A percentile compares a stretch with the other conserved stretches of the same genome.
Evolutionary conservation across 2,888 invertebrate genomes (phyloP).

Genomic region (Liopterus haemorrhoidalis): DNA sequence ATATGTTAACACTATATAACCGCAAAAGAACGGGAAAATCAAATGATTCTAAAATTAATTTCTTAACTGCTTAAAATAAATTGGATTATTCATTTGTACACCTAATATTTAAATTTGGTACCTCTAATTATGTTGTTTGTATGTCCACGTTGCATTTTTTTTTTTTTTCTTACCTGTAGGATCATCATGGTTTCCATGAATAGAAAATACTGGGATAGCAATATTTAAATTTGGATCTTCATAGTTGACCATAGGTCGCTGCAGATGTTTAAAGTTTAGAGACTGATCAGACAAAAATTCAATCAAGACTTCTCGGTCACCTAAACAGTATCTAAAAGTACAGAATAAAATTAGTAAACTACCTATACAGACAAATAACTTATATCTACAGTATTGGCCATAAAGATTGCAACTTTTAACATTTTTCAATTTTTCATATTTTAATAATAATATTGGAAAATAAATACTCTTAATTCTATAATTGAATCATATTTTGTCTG

Average conservation of each 20-base stretch:
- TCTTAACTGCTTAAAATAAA: no score
- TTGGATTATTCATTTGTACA: no score
- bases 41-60: no score
- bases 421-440: no score
- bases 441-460: no score
- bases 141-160: neutral
- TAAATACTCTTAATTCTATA: no score
- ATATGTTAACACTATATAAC: no score
- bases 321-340: conserved; percentile 50
- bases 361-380: conserved; percentile 3
- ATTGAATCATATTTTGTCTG: no score
- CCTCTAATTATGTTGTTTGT: no score
- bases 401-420: no score
- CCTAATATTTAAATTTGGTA: no score
- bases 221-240: conserved; percentile 94
- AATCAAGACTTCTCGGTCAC: conserved; percentile 56
- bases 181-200: conserved; percentile 99
- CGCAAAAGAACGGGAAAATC: no score
- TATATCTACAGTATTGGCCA: conserved; percentile 1
- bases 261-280: conserved; percentile 64
- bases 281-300: conserved; percentile 83
- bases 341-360: conserved; percentile 4
- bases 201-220: conserved; percentile 87
- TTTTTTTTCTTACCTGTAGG: conserved; percentile 55
- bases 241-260: conserved; percentile 75